phyloP scores from a whole-genome alignment of 2,797 vertebrate genomes.

The Sternotherus odoratus region DNA sequence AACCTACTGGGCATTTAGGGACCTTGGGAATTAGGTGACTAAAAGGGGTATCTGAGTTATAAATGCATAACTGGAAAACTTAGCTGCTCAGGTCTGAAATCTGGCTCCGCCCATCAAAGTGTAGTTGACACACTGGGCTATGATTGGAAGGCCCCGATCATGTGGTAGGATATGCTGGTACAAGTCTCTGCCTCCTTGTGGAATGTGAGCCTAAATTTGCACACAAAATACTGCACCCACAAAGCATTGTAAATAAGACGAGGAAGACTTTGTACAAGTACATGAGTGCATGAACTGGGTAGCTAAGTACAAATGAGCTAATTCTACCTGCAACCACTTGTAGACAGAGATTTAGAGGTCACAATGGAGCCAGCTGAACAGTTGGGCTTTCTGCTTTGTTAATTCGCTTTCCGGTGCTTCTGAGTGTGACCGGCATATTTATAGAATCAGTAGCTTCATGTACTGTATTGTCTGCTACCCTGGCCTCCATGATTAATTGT shows the following conservation, averaged over 20 bases:
- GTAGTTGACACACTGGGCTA: not conserved
- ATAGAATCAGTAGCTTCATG: not conserved
- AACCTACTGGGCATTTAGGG: not conserved
- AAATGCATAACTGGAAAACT: not conserved
- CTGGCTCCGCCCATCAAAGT: not conserved
- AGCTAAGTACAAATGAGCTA: not conserved
- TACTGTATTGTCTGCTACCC: not conserved
- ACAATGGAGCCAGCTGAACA: not conserved
- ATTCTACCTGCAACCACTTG: constrained; percentile 34
- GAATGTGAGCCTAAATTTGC: not conserved
- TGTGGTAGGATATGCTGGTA: too few relatives aligned
- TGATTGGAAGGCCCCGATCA: not conserved
- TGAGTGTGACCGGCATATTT: not conserved
- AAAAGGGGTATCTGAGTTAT: not conserved
- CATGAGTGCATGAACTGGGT: not conserved
- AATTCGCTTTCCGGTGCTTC: constrained; percentile 3
- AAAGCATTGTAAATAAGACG: too few relatives aligned
- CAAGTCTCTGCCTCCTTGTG: fast-evolving
- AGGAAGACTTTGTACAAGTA: too few relatives aligned
- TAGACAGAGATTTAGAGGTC: constrained; percentile 19
- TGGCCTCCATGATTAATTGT: not conserved
- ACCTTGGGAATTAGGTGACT: fast-evolving
- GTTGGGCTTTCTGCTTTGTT: not conserved
- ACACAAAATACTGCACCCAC: fast-evolving
- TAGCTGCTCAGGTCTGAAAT: not conserved